These are phyloP conservation scores for Agapornis roseicollis DNA, from an alignment of 2,113 vertebrate genomes.

Conservation along the genomic window DNA sequence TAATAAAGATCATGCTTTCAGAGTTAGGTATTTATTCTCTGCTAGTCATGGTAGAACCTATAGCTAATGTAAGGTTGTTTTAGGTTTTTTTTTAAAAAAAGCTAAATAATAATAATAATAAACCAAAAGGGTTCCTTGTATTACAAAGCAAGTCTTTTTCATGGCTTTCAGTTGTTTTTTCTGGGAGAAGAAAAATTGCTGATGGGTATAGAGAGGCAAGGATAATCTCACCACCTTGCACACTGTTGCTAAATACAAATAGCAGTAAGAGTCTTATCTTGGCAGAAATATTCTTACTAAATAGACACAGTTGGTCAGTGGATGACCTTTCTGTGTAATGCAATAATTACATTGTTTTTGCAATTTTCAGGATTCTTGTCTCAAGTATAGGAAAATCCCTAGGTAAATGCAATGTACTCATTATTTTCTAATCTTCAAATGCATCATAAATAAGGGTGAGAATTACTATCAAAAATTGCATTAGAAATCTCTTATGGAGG, in stretches of 20 bases:
- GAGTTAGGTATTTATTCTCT: neutral
- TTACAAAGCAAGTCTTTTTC: neutral
- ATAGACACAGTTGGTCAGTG: neutral
- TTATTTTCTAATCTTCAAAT: neutral
- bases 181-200: neutral
- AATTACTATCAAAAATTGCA: neutral
- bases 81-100: neutral
- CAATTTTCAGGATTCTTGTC: neutral
- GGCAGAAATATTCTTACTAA: slow-evolving; percentile 20
- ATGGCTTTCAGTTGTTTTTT: neutral
- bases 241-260: slow-evolving; percentile 1
- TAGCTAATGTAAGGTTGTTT: neutral
- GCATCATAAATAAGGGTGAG: neutral
- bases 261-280: neutral
- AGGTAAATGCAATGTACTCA: neutral
- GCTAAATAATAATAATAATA: neutral
- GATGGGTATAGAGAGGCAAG: neutral
- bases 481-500: neutral
- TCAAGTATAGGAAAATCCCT: neutral
- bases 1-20: neutral
- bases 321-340: slow-evolving; percentile 23
- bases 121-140: neutral
- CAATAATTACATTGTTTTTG: slow-evolving; percentile 18
- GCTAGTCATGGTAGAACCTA: neutral
- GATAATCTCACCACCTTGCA: neutral